Evolutionary conservation across 2,113 vertebrate genomes (phyloP).

Genomic region (Pipa parva): DNA sequence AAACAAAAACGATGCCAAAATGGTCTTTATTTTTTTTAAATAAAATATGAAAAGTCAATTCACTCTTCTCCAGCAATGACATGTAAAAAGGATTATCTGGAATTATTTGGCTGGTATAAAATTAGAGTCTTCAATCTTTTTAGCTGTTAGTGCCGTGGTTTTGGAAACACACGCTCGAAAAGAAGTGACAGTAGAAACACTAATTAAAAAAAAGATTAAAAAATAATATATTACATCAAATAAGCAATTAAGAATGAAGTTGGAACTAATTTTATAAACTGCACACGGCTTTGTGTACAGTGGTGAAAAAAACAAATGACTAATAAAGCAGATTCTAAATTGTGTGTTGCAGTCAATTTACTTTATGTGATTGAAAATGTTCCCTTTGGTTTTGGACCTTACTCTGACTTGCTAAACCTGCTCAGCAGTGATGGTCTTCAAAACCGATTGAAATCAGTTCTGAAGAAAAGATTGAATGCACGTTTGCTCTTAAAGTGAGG

Average conservation of each 20-base stretch:
- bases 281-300: constrained; percentile 5
- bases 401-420: too few species aligned
- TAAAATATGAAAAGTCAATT: too few species aligned
- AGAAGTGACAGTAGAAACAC: constrained; percentile 14
- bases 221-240: constrained; percentile 35
- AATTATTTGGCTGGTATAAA: constrained; percentile 30
- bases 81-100: constrained; percentile 19
- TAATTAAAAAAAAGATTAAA: constrained; percentile 37
- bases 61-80: constrained; percentile 24
- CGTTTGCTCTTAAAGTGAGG: too few species aligned
- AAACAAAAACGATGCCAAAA: constrained; percentile 17
- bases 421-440: too few species aligned
- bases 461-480: too few species aligned
- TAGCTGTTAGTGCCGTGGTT: not conserved
- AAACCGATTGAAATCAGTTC: too few species aligned
- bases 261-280: constrained; percentile 30
- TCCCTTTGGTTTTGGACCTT: too few species aligned
- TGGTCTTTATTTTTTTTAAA: constrained; percentile 24
- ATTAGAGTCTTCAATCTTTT: constrained; percentile 39
- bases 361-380: too few species aligned
- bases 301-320: constrained; percentile 1
- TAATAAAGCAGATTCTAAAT: constrained; percentile 9
- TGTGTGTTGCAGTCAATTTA: constrained; percentile 8
- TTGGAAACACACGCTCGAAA: not conserved
- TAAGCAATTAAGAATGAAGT: constrained; percentile 35